Percentiles rank a stretch among this genome's conserved stretches.
These are phyloP conservation scores for Leptopilina clavipes DNA, from an alignment of 1,140 invertebrate species.

Conservation along the genomic window DNA sequence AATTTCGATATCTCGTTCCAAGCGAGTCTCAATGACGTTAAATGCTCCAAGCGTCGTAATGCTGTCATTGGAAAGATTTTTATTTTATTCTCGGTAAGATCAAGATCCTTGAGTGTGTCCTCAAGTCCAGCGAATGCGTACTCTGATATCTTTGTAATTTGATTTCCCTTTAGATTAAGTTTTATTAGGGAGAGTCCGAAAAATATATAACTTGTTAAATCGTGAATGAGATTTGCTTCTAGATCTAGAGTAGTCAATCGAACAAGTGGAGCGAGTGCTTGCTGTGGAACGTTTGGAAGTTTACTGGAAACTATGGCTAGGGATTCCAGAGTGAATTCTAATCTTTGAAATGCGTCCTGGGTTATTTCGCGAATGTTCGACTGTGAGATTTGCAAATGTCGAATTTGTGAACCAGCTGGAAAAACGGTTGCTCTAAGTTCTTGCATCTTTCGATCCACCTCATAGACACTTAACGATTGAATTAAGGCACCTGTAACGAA, in stretches of 20 bases:
- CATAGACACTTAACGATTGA: conserved; percentile 90
- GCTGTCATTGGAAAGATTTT: conserved; percentile 87
- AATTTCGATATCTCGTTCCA: conserved; percentile 88
- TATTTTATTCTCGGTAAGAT: conserved; percentile 90
- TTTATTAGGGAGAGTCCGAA: conserved; percentile 88
- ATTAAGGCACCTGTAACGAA: conserved; percentile 76
- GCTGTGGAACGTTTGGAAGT: conserved; percentile 86
- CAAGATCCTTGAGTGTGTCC: conserved; percentile 85
- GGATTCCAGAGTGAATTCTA: conserved; percentile 86
- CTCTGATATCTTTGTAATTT: conserved; percentile 85
- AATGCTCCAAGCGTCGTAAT: conserved; percentile 82
- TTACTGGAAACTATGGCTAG: conserved; percentile 88
- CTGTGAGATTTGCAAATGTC: conserved; percentile 88
- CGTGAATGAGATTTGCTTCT: conserved; percentile 89
- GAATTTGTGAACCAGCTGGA: conserved; percentile 81
- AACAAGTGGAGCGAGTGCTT: conserved; percentile 83
- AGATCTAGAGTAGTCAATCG: conserved; percentile 86
- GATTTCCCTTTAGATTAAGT: conserved; percentile 89
- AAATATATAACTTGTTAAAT: conserved; percentile 90
- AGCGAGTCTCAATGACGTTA: conserved; percentile 84
- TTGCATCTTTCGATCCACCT: conserved; percentile 85
- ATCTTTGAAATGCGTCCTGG: conserved; percentile 83
- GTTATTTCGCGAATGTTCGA: conserved; percentile 84
- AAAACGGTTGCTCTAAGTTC: conserved; percentile 83
- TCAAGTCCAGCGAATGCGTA: conserved; percentile 91